A percentile compares a stretch with the other conserved stretches of the same genome.
phyloP scores from a whole-genome alignment of 2,113 vertebrate genomes.

The Antechinus flavipes region DNA sequence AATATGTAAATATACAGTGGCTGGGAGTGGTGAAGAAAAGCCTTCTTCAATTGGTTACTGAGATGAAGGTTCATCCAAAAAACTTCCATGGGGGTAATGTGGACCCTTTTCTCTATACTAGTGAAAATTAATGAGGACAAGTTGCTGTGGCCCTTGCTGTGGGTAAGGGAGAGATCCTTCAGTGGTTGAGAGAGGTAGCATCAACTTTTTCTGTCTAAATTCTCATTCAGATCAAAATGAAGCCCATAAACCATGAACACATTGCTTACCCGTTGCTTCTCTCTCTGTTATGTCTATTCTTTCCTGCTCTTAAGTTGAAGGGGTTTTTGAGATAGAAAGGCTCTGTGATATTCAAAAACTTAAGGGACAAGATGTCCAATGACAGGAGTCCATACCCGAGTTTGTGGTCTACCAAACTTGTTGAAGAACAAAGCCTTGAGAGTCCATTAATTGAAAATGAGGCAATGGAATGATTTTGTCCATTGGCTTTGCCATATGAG shows the following conservation, averaged over 20 bases:
- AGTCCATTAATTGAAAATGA: not conserved
- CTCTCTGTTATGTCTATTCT: not conserved
- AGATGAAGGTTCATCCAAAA: not conserved
- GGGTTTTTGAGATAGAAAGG: not conserved
- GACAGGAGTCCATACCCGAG: not conserved
- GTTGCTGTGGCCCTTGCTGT: not conserved
- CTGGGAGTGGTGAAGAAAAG: not conserved
- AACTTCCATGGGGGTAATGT: not conserved
- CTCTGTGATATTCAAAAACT: not conserved
- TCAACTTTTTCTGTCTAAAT: not conserved
- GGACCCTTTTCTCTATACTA: not conserved
- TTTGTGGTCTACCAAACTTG: not conserved
- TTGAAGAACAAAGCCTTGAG: not conserved
- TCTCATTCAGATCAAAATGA: not conserved
- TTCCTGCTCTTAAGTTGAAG: not conserved
- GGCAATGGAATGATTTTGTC: not conserved
- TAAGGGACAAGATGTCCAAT: not conserved
- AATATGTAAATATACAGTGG: not conserved
- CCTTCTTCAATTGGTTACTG: not conserved
- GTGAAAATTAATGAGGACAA: not conserved
- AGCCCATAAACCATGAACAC: not conserved
- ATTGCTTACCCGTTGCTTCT: not conserved
- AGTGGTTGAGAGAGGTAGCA: not conserved
- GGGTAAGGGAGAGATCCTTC: not conserved
- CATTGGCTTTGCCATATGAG: not conserved